Percentiles rank a stretch among this genome's conserved stretches.
Conservation (phyloP, 2,113 vertebrate genomes). For the Oncorhynchus masou region DNA sequence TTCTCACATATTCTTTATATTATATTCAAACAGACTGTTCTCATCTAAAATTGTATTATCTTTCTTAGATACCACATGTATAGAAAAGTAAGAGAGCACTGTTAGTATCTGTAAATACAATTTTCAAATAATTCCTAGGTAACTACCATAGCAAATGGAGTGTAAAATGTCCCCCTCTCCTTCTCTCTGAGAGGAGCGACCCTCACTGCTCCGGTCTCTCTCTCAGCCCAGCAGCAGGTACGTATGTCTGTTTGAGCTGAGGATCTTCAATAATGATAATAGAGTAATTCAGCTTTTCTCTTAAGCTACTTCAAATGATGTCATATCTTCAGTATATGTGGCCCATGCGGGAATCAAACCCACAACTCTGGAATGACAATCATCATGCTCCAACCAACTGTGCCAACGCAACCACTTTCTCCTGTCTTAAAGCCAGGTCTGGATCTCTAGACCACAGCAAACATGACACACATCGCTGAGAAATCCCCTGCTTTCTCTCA, state of each 20-base stretch:
- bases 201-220: too few relatives aligned
- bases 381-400: neutral
- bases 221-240: conserved; percentile 17
- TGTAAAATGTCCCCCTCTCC: too few relatives aligned
- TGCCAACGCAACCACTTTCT: neutral
- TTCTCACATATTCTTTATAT: conserved; percentile 3
- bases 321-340: neutral
- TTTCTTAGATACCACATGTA: too few relatives aligned
- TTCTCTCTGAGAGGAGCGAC: too few relatives aligned
- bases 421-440: neutral
- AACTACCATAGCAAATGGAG: too few relatives aligned
- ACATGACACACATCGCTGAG: neutral
- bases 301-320: neutral
- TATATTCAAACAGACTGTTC: too few relatives aligned
- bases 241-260: neutral
- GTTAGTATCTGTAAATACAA: too few relatives aligned
- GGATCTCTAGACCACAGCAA: neutral
- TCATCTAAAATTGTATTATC: too few relatives aligned
- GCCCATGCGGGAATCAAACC: neutral
- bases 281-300: neutral
- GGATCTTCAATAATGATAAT: neutral
- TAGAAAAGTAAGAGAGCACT: too few relatives aligned
- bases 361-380: neutral
- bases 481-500: too few relatives aligned
- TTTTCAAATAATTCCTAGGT: too few relatives aligned